Conservation (phyloP, 2,797 vertebrate species). For the Aeoliscus strigatus region DNA sequence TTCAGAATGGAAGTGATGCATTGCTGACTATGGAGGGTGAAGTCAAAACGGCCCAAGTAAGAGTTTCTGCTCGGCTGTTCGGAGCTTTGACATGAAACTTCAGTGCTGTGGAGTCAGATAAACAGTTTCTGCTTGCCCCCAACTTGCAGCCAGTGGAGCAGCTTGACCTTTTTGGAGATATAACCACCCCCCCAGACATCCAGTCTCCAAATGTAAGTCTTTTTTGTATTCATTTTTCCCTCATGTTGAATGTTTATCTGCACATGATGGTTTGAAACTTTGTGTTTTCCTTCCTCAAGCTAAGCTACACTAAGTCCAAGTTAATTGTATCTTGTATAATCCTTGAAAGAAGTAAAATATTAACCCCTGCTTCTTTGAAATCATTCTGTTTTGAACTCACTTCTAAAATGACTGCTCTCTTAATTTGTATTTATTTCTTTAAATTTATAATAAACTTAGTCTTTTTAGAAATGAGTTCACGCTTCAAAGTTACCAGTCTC, state of each 20-base stretch:
- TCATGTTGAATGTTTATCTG: too few relatives aligned
- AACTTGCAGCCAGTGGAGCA: constrained; percentile 82
- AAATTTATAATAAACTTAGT: neutral
- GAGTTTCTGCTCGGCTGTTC: constrained; percentile 21
- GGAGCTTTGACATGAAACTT: neutral
- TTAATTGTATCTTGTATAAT: too few relatives aligned
- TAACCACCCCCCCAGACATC: constrained; percentile 95
- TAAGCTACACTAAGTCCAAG: too few relatives aligned
- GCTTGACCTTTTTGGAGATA: constrained; percentile 92
- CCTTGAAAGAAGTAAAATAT: too few relatives aligned
- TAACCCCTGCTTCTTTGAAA: constrained; percentile 8
- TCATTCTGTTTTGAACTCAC: constrained; percentile 39
- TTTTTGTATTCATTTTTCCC: too few relatives aligned
- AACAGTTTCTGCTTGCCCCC: constrained; percentile 26
- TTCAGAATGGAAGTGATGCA: constrained; percentile 79
- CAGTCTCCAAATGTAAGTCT: constrained; percentile 88
- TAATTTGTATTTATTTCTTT: neutral
- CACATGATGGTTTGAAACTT: too few relatives aligned
- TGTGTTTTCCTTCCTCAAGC: too few relatives aligned
- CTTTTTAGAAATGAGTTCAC: constrained; percentile 45
- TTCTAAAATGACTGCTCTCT: constrained; percentile 32
- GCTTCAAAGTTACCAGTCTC: constrained; percentile 31
- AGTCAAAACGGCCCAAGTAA: constrained; percentile 74
- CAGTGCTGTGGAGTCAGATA: constrained; percentile 2
- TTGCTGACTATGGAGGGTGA: constrained; percentile 65